These are phyloP conservation scores for Gymnobelideus leadbeateri DNA, from an alignment of 2,113 vertebrate genomes.

Conservation along the genomic window DNA sequence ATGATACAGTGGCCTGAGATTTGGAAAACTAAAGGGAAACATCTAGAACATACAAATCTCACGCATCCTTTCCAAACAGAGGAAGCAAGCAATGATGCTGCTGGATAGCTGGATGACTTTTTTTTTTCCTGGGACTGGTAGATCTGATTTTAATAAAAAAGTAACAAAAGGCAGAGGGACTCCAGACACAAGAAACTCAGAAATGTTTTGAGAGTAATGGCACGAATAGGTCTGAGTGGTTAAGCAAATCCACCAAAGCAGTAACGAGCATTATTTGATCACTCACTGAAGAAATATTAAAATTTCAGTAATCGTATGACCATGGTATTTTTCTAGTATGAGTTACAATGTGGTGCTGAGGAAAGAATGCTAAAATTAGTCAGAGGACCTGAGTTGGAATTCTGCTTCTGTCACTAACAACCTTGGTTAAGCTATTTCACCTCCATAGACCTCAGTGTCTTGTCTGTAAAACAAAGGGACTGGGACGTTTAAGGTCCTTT, in stretches of 20 bases:
- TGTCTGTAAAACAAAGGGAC: not conserved
- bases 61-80: slow-evolving; percentile 59
- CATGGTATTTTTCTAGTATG: not conserved
- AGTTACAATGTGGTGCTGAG: not conserved
- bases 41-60: slow-evolving; percentile 54
- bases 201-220: not conserved
- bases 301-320: not conserved
- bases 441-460: not conserved
- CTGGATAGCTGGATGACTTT: not conserved
- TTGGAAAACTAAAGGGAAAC: slow-evolving; percentile 54
- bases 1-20: slow-evolving; percentile 52
- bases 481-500: not conserved
- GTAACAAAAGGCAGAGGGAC: slow-evolving; percentile 34
- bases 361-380: slow-evolving; percentile 31
- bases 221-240: not conserved
- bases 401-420: not conserved
- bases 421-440: not conserved
- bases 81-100: not conserved
- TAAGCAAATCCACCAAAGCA: not conserved
- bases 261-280: not conserved
- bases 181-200: slow-evolving; percentile 28
- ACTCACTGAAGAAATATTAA: not conserved
- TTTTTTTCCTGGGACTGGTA: not conserved
- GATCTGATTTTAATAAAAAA: slow-evolving; percentile 40
- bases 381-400: not conserved